These are phyloP conservation scores for Drosophila colorata DNA, from an alignment of 2,888 invertebrate genomes.

Conservation along the genomic window DNA sequence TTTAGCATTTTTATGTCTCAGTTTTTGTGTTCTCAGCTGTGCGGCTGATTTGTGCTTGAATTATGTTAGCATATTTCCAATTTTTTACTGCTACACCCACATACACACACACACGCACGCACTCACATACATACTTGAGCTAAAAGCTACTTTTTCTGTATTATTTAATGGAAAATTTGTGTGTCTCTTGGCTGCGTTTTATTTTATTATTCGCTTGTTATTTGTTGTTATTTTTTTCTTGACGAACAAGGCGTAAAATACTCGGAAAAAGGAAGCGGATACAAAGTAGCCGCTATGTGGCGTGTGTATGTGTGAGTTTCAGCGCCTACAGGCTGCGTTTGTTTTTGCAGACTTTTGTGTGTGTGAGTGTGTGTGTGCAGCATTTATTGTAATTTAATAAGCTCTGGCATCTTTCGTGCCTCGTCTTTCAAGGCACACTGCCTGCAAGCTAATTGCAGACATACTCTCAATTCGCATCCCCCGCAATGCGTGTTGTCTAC, in stretches of 20 bases:
- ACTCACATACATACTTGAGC: conserved; percentile 3
- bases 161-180: conserved; percentile 32
- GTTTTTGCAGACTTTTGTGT: conserved; percentile 23
- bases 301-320: conserved; percentile 15
- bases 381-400: conserved; percentile 75
- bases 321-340: conserved; percentile 45
- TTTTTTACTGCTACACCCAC: conserved; percentile 14
- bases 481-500: conserved; percentile 6
- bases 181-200: not conserved
- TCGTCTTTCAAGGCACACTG: conserved; percentile 26
- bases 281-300: conserved; percentile 38
- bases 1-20: conserved; percentile 19
- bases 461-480: too few relatives aligned
- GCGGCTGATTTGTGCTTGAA: conserved; percentile 32
- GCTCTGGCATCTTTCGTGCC: conserved; percentile 34
- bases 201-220: conserved; percentile 4
- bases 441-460: conserved; percentile 68
- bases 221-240: conserved; percentile 11
- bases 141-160: conserved; percentile 2
- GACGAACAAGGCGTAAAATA: conserved; percentile 48
- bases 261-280: conserved; percentile 17
- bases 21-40: conserved; percentile 31
- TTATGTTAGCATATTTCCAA: conserved; percentile 52
- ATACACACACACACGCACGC: conserved; percentile 4
- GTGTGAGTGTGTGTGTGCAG: conserved; percentile 12